Conservation (phyloP, 2,888 invertebrate species). For the Eretmocerus hayati region DNA sequence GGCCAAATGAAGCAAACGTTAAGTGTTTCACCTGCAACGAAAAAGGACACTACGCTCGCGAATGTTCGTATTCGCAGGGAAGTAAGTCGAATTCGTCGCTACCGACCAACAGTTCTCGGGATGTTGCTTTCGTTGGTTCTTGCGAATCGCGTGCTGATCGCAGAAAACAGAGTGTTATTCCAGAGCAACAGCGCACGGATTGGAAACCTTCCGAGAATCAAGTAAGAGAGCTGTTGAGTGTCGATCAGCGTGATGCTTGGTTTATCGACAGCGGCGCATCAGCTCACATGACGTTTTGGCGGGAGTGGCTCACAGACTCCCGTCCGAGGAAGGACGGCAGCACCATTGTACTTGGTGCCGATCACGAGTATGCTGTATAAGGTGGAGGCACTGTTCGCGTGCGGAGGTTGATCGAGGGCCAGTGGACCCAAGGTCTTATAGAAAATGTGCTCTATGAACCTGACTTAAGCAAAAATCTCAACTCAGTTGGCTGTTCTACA, state of each 20-base stretch:
- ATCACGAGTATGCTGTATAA: constrained; percentile 20
- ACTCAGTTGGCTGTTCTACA: constrained; percentile 27
- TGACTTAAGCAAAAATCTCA: constrained; percentile 27
- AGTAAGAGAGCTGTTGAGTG: background rate
- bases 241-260: constrained; percentile 21
- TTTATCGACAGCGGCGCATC: constrained; percentile 24
- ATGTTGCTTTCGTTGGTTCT: background rate
- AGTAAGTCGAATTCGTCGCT: background rate
- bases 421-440: constrained; percentile 19
- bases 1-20: background rate
- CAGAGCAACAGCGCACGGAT: too few relatives aligned
- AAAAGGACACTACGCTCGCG: background rate
- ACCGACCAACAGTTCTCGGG: background rate
- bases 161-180: too few relatives aligned
- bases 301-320: constrained; percentile 24
- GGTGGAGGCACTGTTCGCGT: constrained; percentile 23
- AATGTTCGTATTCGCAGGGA: constrained; percentile 1
- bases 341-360: constrained; percentile 21
- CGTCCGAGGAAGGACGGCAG: constrained; percentile 1
- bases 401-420: constrained; percentile 17
- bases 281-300: constrained; percentile 18
- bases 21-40: background rate
- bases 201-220: background rate
- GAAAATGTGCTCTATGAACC: constrained; percentile 26
- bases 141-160: too few relatives aligned